Base-by-base conservation (phyloP, 2,888 invertebrate genomes). In the Eumerus sabulonum region DNA sequence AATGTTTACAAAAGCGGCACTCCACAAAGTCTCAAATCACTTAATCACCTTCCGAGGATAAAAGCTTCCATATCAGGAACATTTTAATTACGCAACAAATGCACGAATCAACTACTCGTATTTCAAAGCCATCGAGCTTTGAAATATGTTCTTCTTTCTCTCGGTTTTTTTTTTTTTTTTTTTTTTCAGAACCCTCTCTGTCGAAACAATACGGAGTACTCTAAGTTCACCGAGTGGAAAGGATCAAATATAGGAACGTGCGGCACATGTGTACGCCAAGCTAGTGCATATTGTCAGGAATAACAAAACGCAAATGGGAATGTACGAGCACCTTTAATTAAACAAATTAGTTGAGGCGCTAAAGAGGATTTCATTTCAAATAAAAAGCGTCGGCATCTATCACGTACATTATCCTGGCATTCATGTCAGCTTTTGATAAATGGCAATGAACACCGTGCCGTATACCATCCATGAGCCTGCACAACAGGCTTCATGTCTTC, bases 301-400 rank as follows among this genome's bases (percentile, higher is more conserved):
- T 27, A 27, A 57, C 67, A 57, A 50, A 50, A 40, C 3, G 16
- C 56, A 2, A 62, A 50, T n/a, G 19, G 35, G 56, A 35, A 48
- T 9, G 12, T 40, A 40, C 12, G n/a, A 56, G 63, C 50, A 57
- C 63, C 63, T 57, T 72, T 72, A 72, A 72, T 72, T 72, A 72
- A 72, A 72, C 51, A 72, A 64, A 57, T 72, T 64, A 72, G 63
- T 57, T 5, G 16, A 56, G 56, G 71, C 44, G 71, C 56, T 45
- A 51, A 45, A 54, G 62, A 63, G 40, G 48, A 63, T 19, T 54
- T 44, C 47, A 27, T 27, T 27, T 27, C 27, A 47, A 54, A 53
- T 57, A 64, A 47, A 63, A 63, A 64, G 38, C 9, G n/a, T 4
- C 27, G n/a, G 40, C 51, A 72, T 64, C 63, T 64, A 57, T 57